Base-by-base conservation (phyloP, 2,888 invertebrate species). In the Coecobrya sp. region DNA sequence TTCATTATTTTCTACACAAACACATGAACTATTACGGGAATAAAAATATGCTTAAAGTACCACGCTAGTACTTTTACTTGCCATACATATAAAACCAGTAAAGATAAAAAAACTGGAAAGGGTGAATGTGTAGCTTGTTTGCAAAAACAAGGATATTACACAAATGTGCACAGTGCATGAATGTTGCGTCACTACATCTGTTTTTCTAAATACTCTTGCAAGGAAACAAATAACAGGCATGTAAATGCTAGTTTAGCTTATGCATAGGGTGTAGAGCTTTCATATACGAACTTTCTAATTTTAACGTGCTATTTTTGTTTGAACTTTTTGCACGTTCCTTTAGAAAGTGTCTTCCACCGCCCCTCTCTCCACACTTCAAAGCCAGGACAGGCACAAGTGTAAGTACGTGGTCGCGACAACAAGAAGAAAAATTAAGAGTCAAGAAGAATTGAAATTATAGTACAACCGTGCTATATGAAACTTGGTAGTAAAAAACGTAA, bases 391-490 rank as follows among this genome's bases (percentile, higher is more conserved):
- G 19, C 42, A 73, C 7, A 8, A 16, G 30, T 36, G 30, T 36
- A 65, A 30, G 16, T 11, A 42, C 73, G 36, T 45, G 73, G 42
- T 8, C 45, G 19, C n/a, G 73, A 73, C 45, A 45, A 19, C 36
- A 73, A 42, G 73, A 0, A 19, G 11, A 70, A 65, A 70, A 45
- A 73, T 73, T 42, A 36, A 76, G 10, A 49, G 16, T 13, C 10
- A n/a, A 36, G 82, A n/a, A 81, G 30, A 59, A 55, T 59, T 82
- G 82, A 55, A 30, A 59, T 11, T 30, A 59, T 42, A 59, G 82
- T 10, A 59, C 19, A 13, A 7, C 25, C 27, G 3, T 19, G 16
- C 16, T 52, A 7, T 16, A 13, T 30, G 2, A 52, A 81, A n/a
- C 10, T 2, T n/a, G 73, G 10, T 11, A n/a, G 22, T 10, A 59